Evolutionary conservation across 1,140 invertebrate species (phyloP).

Genomic region (Triops cancriformis): DNA sequence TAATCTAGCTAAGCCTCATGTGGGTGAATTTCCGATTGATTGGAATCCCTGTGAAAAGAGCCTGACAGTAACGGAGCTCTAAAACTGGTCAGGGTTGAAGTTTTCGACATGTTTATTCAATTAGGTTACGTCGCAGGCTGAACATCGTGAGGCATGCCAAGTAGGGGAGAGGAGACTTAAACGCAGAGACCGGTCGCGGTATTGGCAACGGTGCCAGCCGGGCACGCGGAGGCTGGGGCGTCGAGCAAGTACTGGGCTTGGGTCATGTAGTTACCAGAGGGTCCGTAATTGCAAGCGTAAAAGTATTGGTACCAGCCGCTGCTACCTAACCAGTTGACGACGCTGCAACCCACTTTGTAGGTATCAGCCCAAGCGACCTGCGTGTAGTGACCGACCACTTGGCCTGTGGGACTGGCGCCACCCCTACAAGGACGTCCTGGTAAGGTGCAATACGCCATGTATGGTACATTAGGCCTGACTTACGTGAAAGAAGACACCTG

Average conservation of each 20-base stretch:
- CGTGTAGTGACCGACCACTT: not conserved
- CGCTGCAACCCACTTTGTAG: not conserved
- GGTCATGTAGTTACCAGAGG: conserved; percentile 16
- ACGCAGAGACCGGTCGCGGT: too few species aligned
- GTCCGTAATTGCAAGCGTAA: conserved; percentile 29
- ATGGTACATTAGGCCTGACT: too few species aligned
- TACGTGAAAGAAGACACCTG: conserved; percentile 15
- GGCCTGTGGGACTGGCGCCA: not conserved
- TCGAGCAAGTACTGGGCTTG: conserved; percentile 14
- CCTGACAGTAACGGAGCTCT: too few species aligned
- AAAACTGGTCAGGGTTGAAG: too few species aligned
- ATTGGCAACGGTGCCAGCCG: not conserved
- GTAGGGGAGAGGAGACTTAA: too few species aligned
- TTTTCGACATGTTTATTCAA: too few species aligned
- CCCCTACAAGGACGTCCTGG: not conserved
- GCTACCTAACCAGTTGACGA: not conserved
- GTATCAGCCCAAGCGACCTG: not conserved
- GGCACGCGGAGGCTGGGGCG: not conserved
- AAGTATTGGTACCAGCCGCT: not conserved
- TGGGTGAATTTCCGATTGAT: too few species aligned
- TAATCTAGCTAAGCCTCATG: too few species aligned
- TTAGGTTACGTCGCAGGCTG: too few species aligned
- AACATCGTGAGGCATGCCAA: too few species aligned
- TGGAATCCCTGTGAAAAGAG: too few species aligned
- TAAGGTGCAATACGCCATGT: too few species aligned